Conservation (phyloP, 2,113 vertebrate genomes). For the Mesitornis unicolor region DNA sequence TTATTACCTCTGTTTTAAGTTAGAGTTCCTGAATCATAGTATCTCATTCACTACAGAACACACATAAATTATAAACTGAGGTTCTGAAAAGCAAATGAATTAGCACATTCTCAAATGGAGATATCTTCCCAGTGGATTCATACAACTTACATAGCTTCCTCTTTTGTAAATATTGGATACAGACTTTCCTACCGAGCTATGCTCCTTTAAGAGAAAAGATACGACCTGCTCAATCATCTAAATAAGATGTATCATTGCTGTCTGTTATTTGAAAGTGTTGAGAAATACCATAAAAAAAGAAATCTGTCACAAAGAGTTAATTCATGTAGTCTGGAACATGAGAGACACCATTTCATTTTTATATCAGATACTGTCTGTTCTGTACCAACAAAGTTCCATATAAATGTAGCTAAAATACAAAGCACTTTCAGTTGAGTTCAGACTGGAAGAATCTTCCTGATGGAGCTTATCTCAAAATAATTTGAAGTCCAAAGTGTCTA, state of each 20-base stretch:
- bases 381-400: neutral
- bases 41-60: neutral
- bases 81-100: slow-evolving; percentile 54
- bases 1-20: neutral
- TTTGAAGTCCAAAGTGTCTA: slow-evolving; percentile 73
- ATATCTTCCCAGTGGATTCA: slow-evolving; percentile 57
- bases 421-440: slow-evolving; percentile 31
- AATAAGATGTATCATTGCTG: neutral
- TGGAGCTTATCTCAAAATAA: slow-evolving; percentile 66
- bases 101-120: slow-evolving; percentile 45
- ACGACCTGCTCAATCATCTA: neutral
- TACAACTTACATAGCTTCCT: slow-evolving; percentile 29
- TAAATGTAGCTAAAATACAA: neutral
- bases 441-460: slow-evolving; percentile 61
- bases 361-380: neutral
- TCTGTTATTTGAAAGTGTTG: slow-evolving; percentile 29
- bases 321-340: neutral
- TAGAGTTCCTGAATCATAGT: neutral
- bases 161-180: slow-evolving; percentile 51
- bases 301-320: neutral
- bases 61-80: neutral
- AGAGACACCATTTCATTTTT: slow-evolving; percentile 20
- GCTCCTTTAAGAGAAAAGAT: slow-evolving; percentile 33
- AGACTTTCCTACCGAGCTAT: slow-evolving; percentile 30
- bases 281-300: neutral